Evolutionary conservation across 1,140 invertebrate genomes (phyloP), one percentile per base, ranked within the genome.

Genomic region (Odontomachus brunneus): DNA sequence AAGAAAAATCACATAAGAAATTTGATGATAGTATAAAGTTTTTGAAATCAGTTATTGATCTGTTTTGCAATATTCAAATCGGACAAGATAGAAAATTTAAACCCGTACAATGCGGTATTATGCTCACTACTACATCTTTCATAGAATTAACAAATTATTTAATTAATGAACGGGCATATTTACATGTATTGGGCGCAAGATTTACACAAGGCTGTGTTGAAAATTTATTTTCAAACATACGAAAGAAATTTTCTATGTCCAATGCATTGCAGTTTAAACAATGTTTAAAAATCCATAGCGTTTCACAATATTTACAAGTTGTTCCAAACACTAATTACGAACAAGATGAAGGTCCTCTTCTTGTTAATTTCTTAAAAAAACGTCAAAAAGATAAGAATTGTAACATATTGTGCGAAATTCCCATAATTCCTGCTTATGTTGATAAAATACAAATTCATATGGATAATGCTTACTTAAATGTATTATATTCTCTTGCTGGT

Each of bases 301-400:
- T 66, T 49, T 66, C 63, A 49, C 63, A 66, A 66, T 66, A 48
- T 66, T 66, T 66, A 66, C 44, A 66, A 66, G 44, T 49, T 66
- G 4, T 66, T 48, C 4, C 19, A 22, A 49, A 66, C 19, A 66
- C 19, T 48, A 3, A n/a, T n/a, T n/a, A n/a, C n/a, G n/a, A n/a
- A n/a, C n/a, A n/a, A n/a, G n/a, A n/a, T n/a, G n/a, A n/a, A n/a
- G n/a, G n/a, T n/a, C n/a, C n/a, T n/a, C n/a, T n/a, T n/a, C n/a
- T n/a, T n/a, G n/a, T n/a, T n/a, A n/a, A n/a, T n/a, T n/a, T n/a
- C n/a, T n/a, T n/a, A n/a, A n/a, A n/a, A n/a, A n/a, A n/a, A n/a
- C n/a, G 22, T n/a, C n/a, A 49, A 66, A 19, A 66, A 66, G 63
- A 66, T 24, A 38, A 66, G 2, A 19, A n/a, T n/a, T n/a, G n/a